phyloP scores from a whole-genome alignment of 2,113 vertebrate genomes.

The Larimichthys polyactis region DNA sequence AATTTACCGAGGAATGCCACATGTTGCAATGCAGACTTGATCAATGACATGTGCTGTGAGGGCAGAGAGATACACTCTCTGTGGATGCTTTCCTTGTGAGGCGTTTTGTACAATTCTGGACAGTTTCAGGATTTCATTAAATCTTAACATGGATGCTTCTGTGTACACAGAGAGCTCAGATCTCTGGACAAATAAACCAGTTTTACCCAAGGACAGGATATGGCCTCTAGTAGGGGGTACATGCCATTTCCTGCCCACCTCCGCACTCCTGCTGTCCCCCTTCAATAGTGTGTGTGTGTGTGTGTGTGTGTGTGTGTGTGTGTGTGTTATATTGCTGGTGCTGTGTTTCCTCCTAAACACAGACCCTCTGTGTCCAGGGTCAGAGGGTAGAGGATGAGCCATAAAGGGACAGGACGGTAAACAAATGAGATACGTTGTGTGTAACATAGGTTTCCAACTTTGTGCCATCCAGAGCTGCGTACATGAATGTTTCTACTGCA shows the following conservation, averaged over 20 bases:
- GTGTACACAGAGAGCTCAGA: slow-evolving; percentile 37
- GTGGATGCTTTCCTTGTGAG: slow-evolving; percentile 21
- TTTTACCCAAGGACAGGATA: slow-evolving; percentile 77
- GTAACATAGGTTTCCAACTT: slow-evolving; percentile 31
- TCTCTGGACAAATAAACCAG: slow-evolving; percentile 73
- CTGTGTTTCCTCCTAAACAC: slow-evolving; percentile 69
- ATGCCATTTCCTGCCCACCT: slow-evolving; percentile 76
- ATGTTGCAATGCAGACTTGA: slow-evolving; percentile 68
- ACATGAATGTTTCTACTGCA: slow-evolving; percentile 6
- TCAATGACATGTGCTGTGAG: slow-evolving; percentile 67
- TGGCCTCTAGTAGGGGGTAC: slow-evolving; percentile 71
- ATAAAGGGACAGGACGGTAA: slow-evolving; percentile 68
- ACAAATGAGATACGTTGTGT: slow-evolving; percentile 59
- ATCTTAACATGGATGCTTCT: not conserved
- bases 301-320: slow-evolving; percentile 56
- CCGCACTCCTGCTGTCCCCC: slow-evolving; percentile 64
- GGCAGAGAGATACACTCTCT: slow-evolving; percentile 39
- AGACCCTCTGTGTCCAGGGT: slow-evolving; percentile 71
- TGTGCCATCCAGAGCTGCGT: slow-evolving; percentile 19
- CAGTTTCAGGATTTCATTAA: not conserved
- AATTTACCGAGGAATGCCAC: slow-evolving; percentile 71
- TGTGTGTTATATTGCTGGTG: slow-evolving; percentile 52
- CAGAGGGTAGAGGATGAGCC: slow-evolving; percentile 74
- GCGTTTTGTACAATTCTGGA: not conserved
- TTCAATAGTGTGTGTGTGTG: slow-evolving; percentile 58